Evolutionary conservation across 2,888 invertebrate species (phyloP).

Genomic region (Teleiodes luculella): DNA sequence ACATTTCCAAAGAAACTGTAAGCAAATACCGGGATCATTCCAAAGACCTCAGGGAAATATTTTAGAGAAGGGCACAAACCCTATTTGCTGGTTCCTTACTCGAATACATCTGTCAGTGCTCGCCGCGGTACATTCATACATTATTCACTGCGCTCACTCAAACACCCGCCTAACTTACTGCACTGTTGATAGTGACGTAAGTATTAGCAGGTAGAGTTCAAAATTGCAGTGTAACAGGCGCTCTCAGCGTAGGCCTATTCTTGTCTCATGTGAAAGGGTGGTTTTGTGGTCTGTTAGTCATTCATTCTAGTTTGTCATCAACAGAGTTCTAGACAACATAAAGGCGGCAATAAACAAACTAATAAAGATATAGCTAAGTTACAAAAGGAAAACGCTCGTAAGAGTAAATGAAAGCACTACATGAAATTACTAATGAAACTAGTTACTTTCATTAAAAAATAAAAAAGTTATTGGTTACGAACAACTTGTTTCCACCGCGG

Average conservation of each 20-base stretch:
- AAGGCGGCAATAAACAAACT: no score
- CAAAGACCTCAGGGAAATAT: conserved; percentile 7
- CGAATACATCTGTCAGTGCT: conserved; percentile 4
- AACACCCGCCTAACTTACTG: conserved; percentile 36
- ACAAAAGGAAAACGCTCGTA: no score
- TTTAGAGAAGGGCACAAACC: conserved; percentile 4
- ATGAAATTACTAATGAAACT: no score
- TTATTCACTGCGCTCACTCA: conserved; percentile 44
- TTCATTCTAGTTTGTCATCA: no score
- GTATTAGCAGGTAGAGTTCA: neutral
- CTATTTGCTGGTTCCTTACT: conserved; percentile 4
- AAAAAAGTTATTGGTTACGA: no score
- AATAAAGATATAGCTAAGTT: no score
- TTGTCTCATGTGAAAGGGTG: neutral
- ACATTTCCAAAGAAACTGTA: no score
- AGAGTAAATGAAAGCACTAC: no score
- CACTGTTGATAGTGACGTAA: conserved; percentile 2
- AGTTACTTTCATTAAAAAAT: no score
- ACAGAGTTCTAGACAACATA: no score
- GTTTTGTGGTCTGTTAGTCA: neutral
- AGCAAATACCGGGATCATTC: neutral
- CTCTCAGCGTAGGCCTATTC: neutral
- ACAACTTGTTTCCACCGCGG: no score
- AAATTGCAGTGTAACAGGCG: neutral
- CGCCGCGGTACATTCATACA: conserved; percentile 31